These are phyloP conservation scores for Colaptes auratus DNA, from an alignment of 2,113 vertebrate genomes.

Conservation along the genomic window DNA sequence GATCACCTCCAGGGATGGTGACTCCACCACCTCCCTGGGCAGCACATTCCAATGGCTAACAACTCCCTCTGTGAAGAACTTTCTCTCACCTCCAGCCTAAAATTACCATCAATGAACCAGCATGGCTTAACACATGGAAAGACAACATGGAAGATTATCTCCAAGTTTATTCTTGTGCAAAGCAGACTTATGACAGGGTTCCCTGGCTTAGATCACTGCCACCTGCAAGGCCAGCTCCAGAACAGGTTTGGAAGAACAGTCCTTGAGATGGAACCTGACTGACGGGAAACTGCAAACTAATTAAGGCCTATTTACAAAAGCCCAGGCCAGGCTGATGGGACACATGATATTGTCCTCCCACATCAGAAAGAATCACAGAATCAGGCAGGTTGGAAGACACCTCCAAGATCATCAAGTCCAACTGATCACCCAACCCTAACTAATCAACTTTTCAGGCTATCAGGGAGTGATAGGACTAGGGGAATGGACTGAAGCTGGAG, in stretches of 20 bases:
- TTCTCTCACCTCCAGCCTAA: no score
- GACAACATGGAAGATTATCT: not conserved
- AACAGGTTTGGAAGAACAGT: not conserved
- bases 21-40: no score
- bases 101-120: not conserved
- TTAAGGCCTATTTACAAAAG: not conserved
- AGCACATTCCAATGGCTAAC: no score
- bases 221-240: not conserved
- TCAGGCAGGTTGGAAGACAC: no score
- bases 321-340: not conserved
- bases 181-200: not conserved
- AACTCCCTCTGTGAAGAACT: no score
- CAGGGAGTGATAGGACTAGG: no score
- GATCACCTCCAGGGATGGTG: no score
- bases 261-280: not conserved
- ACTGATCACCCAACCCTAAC: no score
- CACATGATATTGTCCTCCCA: not conserved
- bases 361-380: not conserved
- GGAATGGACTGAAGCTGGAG: no score
- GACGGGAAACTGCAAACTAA: not conserved
- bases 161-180: not conserved
- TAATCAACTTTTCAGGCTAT: no score
- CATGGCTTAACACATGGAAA: not conserved
- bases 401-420: no score
- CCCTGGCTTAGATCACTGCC: not conserved